Evolutionary conservation across 2,797 vertebrate species (phyloP).

Genomic region (Brachyalestes nurse): DNA sequence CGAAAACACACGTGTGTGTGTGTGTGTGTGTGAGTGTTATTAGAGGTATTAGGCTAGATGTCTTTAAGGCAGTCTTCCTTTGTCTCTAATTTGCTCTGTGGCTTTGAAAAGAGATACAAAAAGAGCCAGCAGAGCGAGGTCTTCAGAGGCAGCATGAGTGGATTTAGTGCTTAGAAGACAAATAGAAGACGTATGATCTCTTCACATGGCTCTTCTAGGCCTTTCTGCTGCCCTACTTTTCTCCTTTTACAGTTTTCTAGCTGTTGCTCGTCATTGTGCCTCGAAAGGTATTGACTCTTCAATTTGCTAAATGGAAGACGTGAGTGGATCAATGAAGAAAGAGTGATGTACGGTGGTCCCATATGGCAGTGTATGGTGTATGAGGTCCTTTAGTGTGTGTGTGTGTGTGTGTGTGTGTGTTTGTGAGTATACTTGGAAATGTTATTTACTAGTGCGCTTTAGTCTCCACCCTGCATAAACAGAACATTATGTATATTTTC

Average conservation of each 20-base stretch:
- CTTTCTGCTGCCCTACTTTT: not conserved
- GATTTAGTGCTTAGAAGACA: not conserved
- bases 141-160: not conserved
- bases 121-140: not conserved
- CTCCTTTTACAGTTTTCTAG: not conserved
- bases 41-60: not conserved
- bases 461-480: not conserved
- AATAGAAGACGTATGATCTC: not conserved
- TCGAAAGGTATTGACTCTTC: not conserved
- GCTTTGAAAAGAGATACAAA: not conserved
- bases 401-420: not conserved
- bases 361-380: not conserved
- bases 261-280: not conserved
- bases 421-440: not conserved
- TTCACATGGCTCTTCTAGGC: not conserved
- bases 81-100: not conserved
- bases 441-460: not conserved
- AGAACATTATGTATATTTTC: not conserved
- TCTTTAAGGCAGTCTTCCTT: not conserved
- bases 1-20: conserved; percentile 1
- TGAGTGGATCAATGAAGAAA: not conserved
- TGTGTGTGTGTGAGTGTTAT: not conserved
- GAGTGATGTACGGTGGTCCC: not conserved
- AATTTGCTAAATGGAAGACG: not conserved
- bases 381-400: not conserved